Evolutionary conservation across 2,888 invertebrate species (phyloP).

Genomic region (Carterocephalus palaemon): DNA sequence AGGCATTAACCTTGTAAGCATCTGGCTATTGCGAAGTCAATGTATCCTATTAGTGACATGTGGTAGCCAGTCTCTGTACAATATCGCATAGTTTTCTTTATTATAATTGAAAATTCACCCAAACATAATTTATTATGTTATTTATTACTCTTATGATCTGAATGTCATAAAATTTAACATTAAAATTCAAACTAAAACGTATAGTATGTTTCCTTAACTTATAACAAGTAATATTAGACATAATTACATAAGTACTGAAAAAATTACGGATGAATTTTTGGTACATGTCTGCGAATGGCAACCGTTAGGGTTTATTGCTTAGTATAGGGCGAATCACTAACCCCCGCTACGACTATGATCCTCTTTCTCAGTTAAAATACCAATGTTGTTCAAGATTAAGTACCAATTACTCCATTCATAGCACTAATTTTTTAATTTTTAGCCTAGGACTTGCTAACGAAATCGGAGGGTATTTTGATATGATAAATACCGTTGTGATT

Average conservation of each 20-base stretch:
- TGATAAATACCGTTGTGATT: too few species aligned
- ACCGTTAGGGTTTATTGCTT: conserved; percentile 45
- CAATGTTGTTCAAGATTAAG: conserved; percentile 45
- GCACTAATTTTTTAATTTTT: background rate
- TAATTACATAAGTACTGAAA: conserved; percentile 47
- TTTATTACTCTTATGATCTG: too few species aligned
- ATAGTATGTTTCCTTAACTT: too few species aligned
- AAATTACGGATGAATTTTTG: too few species aligned
- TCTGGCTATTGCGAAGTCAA: conserved; percentile 64
- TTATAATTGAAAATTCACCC: conserved; percentile 1
- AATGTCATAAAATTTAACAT: too few species aligned
- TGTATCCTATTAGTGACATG: conserved; percentile 60
- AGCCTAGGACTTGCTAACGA: too few species aligned
- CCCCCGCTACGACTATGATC: conserved; percentile 39
- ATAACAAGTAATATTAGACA: conserved; percentile 4
- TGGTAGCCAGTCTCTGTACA: conserved; percentile 60
- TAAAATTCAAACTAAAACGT: too few species aligned
- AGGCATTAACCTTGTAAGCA: conserved; percentile 63
- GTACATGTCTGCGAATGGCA: too few species aligned
- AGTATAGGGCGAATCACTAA: conserved; percentile 49
- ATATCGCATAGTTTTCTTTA: conserved; percentile 16
- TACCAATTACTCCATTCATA: conserved; percentile 8
- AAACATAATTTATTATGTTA: too few species aligned
- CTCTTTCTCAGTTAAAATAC: conserved; percentile 47
- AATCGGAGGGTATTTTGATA: too few species aligned